Evolutionary conservation across 2,888 invertebrate genomes (phyloP).

Genomic region (Brenthis ino): DNA sequence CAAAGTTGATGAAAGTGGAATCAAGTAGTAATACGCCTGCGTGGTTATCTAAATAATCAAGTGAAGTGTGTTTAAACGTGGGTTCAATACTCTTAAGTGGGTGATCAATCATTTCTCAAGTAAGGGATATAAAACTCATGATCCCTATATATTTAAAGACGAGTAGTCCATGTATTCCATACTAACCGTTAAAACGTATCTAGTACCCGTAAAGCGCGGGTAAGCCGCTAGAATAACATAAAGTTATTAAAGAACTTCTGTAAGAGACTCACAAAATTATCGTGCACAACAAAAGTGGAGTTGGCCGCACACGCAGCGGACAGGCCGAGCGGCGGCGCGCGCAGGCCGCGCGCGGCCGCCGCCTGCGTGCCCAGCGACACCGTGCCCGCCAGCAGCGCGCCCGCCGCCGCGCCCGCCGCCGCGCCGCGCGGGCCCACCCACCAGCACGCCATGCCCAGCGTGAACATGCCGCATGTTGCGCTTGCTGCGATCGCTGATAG

Average conservation of each 20-base stretch:
- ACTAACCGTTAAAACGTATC: too few species aligned
- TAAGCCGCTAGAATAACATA: background rate
- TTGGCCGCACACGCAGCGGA: constrained; percentile 56
- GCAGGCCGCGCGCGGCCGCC: constrained; percentile 82
- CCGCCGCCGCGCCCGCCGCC: constrained; percentile 83
- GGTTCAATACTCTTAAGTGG: too few species aligned
- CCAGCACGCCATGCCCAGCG: constrained; percentile 91
- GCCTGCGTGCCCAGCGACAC: constrained; percentile 86
- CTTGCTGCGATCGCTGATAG: constrained; percentile 92
- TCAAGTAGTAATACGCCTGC: too few species aligned
- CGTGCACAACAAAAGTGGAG: constrained; percentile 55
- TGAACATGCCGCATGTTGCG: constrained; percentile 91
- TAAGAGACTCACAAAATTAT: constrained; percentile 23
- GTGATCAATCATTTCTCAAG: too few species aligned
- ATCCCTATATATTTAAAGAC: too few species aligned
- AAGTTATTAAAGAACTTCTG: background rate
- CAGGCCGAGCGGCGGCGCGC: constrained; percentile 72
- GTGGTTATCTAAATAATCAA: too few species aligned
- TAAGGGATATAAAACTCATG: too few species aligned
- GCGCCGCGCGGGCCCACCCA: constrained; percentile 88
- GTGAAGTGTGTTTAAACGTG: too few species aligned
- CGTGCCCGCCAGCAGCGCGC: constrained; percentile 84
- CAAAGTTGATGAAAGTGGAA: too few species aligned
- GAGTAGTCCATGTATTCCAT: too few species aligned
- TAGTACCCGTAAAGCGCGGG: too few species aligned